Conservation (phyloP, 2,797 vertebrate genomes). For the Notamacropus eugenii region DNA sequence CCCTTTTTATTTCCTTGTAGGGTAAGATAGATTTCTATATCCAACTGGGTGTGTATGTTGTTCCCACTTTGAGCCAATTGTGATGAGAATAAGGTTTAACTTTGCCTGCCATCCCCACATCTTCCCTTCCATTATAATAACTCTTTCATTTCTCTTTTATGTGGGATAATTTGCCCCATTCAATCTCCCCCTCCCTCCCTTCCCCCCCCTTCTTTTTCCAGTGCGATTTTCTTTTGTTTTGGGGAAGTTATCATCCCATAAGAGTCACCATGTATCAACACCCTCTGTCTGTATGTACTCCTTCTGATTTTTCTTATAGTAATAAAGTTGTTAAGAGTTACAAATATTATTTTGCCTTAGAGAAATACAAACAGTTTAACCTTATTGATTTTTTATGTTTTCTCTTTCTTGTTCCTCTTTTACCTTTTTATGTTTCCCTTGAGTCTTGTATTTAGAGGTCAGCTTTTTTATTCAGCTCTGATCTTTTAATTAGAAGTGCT, state of each 20-base stretch:
- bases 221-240: not conserved
- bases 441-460: not conserved
- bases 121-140: not conserved
- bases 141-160: not conserved
- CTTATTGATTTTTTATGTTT: not conserved
- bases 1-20: not conserved
- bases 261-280: not conserved
- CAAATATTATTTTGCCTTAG: not conserved
- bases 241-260: not conserved
- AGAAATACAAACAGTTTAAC: not conserved
- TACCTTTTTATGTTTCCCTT: too few relatives aligned
- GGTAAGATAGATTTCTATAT: not conserved
- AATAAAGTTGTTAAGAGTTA: not conserved
- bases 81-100: not conserved
- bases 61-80: not conserved
- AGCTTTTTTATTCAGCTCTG: not conserved
- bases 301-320: not conserved
- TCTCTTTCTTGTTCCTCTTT: too few relatives aligned
- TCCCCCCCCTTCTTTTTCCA: not conserved
- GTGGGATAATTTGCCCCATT: not conserved
- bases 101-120: not conserved
- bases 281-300: not conserved
- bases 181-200: not conserved
- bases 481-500: not conserved
- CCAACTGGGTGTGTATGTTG: not conserved